Evolutionary conservation across 2,797 vertebrate species (phyloP), one percentile per base, ranked within the genome.

Genomic region (Anabacerthia variegaticeps): DNA sequence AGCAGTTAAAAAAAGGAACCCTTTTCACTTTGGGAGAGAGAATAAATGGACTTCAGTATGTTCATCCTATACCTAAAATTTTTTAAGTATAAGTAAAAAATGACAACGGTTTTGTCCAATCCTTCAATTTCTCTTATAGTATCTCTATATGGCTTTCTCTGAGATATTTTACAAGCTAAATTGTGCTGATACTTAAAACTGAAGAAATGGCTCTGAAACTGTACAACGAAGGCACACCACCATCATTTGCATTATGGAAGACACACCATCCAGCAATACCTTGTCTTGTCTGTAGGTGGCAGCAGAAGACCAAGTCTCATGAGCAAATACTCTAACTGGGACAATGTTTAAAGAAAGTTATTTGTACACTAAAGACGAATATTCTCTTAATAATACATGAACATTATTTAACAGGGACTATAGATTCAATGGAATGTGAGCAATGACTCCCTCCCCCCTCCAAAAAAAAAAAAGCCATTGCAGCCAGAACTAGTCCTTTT

Each of bases 331-430:
- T 43, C 10, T 3, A 12, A 68, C 8, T 14, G 12, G 32, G 76
- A 8, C 14, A 11, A 7, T 15, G 37, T 78, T 88, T 74, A 49
- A 95, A 96, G 93, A 92, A 97, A 97, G 96, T 97, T 98, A 76
- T 95, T 85, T 78, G 52, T 88, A 91, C 75, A 78, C 79, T 91
- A 91, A 95, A 95, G 92, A 95, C 46, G 32, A 79, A 93, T 94
- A 97, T 97, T 98, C 63, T 96, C 62, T 97, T 96, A 97, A 95
- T 96, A 97, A 92, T 94, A 96, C 82, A 94, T 77, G 61, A 91
- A 97, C 88, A 94, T 96, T 98, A 97, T 97, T 97, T 97, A 97
- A 98, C 55, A 87, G 83, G 46, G 96, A 85, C 92, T 95, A 95
- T 86, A 89, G 85, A 95, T 91, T 96, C 86, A 96, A 95, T 95